These are phyloP conservation scores for Helicolenus hilgendorfi DNA, from an alignment of 2,797 vertebrate genomes.

Conservation along the genomic window DNA sequence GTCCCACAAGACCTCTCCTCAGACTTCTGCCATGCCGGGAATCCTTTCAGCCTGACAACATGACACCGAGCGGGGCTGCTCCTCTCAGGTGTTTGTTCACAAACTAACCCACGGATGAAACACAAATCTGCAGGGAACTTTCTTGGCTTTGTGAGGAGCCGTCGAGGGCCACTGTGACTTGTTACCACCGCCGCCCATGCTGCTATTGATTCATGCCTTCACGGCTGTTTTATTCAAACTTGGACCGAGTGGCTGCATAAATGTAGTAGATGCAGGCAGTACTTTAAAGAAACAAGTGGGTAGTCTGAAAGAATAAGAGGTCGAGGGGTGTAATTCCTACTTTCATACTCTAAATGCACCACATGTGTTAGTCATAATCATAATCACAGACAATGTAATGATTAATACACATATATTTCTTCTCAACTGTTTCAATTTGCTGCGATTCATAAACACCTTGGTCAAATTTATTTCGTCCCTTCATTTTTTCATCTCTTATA, in stretches of 20 bases:
- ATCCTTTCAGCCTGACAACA: conserved; percentile 44
- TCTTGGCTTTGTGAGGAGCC: conserved; percentile 7
- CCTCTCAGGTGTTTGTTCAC: conserved; percentile 41
- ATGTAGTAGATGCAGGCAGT: background rate
- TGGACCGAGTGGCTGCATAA: background rate
- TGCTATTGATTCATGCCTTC: conserved; percentile 1
- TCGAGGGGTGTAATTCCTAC: background rate
- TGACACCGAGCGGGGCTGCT: conserved; percentile 12
- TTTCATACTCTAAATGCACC: background rate
- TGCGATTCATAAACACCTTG: background rate
- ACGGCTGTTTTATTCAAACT: conserved; percentile 14
- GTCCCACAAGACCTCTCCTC: conserved; percentile 13
- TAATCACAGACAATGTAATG: background rate
- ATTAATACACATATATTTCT: background rate
- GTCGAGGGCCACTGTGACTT: background rate
- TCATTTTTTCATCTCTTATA: background rate
- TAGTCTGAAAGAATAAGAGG: background rate
- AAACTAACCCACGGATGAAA: conserved; percentile 24
- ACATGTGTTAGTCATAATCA: background rate
- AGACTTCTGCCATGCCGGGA: conserved; percentile 29
- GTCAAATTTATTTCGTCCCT: background rate
- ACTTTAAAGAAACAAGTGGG: background rate
- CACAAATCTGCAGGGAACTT: conserved; percentile 20
- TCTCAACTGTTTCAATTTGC: background rate
- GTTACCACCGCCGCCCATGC: background rate